A percentile compares a stretch with the other conserved stretches of the same genome.
Conservation (phyloP, 2,888 invertebrate genomes). For the Sminthurides aquaticus region DNA sequence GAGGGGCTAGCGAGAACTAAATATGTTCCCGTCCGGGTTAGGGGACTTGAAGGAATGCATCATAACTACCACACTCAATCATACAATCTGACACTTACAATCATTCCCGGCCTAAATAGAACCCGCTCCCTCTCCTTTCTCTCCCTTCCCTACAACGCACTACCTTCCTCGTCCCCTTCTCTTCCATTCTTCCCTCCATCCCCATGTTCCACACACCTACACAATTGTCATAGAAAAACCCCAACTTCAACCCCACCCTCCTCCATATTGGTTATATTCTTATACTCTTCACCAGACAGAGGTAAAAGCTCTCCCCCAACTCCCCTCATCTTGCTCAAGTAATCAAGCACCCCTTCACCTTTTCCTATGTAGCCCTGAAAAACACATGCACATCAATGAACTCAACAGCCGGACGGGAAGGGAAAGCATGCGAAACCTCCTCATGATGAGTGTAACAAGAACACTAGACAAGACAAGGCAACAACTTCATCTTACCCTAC, state of each 20-base stretch:
- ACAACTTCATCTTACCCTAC: no score
- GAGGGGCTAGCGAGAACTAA: neutral
- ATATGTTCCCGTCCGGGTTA: neutral
- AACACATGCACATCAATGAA: neutral
- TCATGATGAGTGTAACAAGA: neutral
- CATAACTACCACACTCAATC: constrained; percentile 29
- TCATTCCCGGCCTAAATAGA: constrained; percentile 21
- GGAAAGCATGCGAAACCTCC: neutral
- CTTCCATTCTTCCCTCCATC: neutral
- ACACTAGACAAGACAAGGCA: neutral
- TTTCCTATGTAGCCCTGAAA: neutral
- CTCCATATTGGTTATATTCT: neutral
- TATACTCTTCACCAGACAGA: neutral
- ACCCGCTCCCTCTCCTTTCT: constrained; percentile 6
- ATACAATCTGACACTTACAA: constrained; percentile 33
- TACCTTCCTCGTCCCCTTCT: neutral
- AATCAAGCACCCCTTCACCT: neutral
- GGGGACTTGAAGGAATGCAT: constrained; percentile 6
- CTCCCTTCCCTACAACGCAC: constrained; percentile 9
- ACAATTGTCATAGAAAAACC: no score
- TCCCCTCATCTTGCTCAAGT: neutral
- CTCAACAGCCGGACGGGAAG: neutral
- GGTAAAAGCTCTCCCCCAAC: neutral
- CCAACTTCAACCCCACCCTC: no score
- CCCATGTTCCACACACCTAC: no score